Conservation (phyloP, 2,888 invertebrate species). For the Oithona nana region DNA sequence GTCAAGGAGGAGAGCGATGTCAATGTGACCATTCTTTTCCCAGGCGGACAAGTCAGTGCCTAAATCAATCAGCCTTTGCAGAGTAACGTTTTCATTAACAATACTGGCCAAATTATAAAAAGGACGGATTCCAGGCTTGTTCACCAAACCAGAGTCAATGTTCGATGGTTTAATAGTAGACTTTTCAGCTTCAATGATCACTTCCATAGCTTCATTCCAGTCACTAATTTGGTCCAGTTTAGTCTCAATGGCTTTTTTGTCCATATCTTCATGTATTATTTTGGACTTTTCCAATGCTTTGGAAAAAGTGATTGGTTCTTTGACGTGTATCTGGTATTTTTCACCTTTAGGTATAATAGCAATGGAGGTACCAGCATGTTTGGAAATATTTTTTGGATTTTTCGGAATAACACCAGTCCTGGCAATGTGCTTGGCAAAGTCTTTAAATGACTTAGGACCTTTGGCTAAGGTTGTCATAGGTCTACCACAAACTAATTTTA, state of each 20-base stretch:
- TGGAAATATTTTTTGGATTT: not conserved
- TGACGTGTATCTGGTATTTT: not conserved
- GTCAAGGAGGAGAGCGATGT: not conserved
- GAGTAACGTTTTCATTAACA: not conserved
- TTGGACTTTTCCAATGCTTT: not conserved
- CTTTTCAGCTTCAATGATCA: not conserved
- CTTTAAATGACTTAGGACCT: too few species aligned
- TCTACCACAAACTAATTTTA: not conserved
- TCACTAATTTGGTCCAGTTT: not conserved
- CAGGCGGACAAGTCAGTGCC: not conserved
- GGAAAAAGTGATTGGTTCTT: not conserved
- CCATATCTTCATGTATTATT: not conserved
- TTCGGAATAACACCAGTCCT: too few species aligned
- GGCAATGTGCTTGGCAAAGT: not conserved
- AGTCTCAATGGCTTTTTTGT: not conserved
- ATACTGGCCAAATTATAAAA: not conserved
- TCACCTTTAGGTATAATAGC: not conserved
- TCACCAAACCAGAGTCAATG: not conserved
- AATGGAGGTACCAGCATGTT: not conserved
- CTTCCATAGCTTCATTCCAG: not conserved
- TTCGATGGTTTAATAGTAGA: not conserved
- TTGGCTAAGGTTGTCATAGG: not conserved
- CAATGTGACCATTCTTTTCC: not conserved
- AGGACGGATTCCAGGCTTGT: not conserved
- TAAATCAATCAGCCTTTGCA: not conserved